These are phyloP conservation scores for Mallotus villosus DNA, from an alignment of 2,797 vertebrate genomes.

Conservation along the genomic window DNA sequence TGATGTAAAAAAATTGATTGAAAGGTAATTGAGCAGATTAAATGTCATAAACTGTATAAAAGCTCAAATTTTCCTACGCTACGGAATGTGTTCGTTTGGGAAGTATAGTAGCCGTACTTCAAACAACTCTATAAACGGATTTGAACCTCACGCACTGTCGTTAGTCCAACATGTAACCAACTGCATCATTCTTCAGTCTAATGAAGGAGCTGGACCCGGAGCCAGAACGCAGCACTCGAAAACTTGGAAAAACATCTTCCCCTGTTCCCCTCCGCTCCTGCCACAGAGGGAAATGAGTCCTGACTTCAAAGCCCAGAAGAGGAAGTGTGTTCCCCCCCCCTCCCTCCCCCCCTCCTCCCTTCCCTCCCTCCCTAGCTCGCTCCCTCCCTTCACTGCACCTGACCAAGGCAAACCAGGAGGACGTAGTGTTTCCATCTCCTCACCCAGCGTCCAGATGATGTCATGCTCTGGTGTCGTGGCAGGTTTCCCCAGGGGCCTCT, in stretches of 20 bases:
- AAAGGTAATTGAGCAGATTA: slow-evolving; percentile 35
- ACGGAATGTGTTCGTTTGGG: background rate
- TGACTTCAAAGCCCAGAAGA: slow-evolving; percentile 62
- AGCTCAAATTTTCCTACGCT: slow-evolving; percentile 52
- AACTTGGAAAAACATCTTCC: slow-evolving; percentile 29
- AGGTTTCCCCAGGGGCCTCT: slow-evolving; percentile 23
- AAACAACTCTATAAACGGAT: background rate
- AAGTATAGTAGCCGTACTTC: background rate
- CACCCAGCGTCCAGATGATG: slow-evolving; percentile 29
- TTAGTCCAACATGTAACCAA: slow-evolving; percentile 42
- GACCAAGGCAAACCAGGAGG: slow-evolving; percentile 29
- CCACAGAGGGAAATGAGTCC: slow-evolving; percentile 67
- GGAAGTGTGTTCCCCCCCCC: slow-evolving; percentile 61
- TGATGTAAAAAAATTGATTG: slow-evolving; percentile 26
- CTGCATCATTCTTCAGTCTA: background rate
- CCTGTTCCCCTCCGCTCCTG: slow-evolving; percentile 51
- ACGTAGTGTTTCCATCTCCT: slow-evolving; percentile 27
- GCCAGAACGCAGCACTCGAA: slow-evolving; percentile 36
- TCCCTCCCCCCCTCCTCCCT: background rate
- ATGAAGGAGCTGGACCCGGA: slow-evolving; percentile 39
- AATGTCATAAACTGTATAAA: slow-evolving; percentile 28
- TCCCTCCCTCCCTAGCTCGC: background rate
- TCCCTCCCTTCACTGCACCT: slow-evolving; percentile 48
- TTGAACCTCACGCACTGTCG: slow-evolving; percentile 50
- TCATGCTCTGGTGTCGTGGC: slow-evolving; percentile 44